Conservation (phyloP, 2,797 vertebrate genomes). For the Bovichtus variegatus region DNA sequence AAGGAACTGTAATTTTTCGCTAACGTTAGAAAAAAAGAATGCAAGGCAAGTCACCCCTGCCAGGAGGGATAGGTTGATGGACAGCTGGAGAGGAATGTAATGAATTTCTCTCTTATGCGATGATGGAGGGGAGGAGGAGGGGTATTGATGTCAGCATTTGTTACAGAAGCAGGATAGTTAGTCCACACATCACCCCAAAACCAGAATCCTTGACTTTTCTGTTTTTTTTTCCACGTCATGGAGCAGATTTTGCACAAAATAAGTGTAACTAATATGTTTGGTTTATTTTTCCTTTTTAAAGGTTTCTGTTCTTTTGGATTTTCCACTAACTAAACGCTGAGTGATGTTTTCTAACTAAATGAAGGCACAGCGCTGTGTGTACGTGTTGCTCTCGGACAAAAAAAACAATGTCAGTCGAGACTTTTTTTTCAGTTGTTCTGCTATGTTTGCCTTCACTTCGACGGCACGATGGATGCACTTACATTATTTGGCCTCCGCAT, state of each 20-base stretch:
- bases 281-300: not conserved
- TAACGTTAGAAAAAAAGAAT: constrained; percentile 23
- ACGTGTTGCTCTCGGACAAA: not conserved
- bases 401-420: not conserved
- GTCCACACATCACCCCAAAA: constrained; percentile 6
- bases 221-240: not conserved
- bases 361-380: not conserved
- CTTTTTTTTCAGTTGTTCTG: not conserved
- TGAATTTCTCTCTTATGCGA: constrained; percentile 52
- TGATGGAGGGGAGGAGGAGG: constrained; percentile 16
- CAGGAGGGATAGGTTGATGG: constrained; percentile 55
- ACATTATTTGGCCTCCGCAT: constrained; percentile 1
- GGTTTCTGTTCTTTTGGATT: not conserved
- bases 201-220: not conserved
- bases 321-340: not conserved
- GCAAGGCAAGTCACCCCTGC: constrained; percentile 34
- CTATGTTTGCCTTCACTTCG: not conserved
- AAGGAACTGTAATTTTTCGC: constrained; percentile 50
- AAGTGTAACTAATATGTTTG: not conserved
- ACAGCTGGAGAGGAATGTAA: constrained; percentile 61
- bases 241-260: not conserved
- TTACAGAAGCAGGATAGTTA: constrained; percentile 9
- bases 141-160: constrained; percentile 47
- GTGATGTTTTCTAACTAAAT: not conserved
- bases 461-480: not conserved